Evolutionary conservation across 2,797 vertebrate species (phyloP).

Genomic region (Chelon auratus): DNA sequence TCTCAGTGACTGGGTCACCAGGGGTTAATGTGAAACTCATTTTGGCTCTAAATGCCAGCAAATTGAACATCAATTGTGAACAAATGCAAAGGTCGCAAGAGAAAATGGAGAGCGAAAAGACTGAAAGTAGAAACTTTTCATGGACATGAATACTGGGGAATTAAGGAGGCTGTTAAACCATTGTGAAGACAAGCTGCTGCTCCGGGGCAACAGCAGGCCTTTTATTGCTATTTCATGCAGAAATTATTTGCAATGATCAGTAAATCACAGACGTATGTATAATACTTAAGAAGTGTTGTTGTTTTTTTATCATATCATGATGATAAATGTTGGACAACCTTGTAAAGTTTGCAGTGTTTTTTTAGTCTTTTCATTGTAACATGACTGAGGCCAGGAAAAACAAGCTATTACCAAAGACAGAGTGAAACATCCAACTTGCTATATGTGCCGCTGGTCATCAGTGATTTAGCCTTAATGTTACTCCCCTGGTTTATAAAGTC

Average conservation of each 20-base stretch:
- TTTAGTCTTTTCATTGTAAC: background rate
- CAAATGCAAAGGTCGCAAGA: slow-evolving; percentile 77
- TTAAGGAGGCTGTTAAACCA: slow-evolving; percentile 14
- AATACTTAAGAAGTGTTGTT: too few relatives aligned
- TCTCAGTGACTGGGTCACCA: slow-evolving; percentile 54
- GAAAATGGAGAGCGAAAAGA: slow-evolving; percentile 69
- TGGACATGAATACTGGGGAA: slow-evolving; percentile 51
- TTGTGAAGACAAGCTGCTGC: slow-evolving; percentile 9
- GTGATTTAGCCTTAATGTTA: background rate
- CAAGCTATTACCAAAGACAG: background rate
- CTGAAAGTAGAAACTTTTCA: slow-evolving; percentile 57
- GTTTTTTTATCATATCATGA: background rate
- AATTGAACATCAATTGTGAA: slow-evolving; percentile 79
- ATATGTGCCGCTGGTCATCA: background rate
- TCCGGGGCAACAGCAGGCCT: background rate
- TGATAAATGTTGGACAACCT: background rate
- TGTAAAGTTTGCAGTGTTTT: background rate
- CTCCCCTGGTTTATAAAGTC: background rate
- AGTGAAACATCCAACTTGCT: background rate
- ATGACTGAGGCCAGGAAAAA: too few relatives aligned
- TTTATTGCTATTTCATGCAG: background rate
- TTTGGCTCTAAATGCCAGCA: slow-evolving; percentile 76
- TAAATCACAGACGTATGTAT: background rate
- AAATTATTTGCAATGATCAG: slow-evolving; percentile 1
- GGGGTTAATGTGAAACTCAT: slow-evolving; percentile 73